phyloP scores from a whole-genome alignment of 2,888 invertebrate species.

The Ectobius pallidus region DNA sequence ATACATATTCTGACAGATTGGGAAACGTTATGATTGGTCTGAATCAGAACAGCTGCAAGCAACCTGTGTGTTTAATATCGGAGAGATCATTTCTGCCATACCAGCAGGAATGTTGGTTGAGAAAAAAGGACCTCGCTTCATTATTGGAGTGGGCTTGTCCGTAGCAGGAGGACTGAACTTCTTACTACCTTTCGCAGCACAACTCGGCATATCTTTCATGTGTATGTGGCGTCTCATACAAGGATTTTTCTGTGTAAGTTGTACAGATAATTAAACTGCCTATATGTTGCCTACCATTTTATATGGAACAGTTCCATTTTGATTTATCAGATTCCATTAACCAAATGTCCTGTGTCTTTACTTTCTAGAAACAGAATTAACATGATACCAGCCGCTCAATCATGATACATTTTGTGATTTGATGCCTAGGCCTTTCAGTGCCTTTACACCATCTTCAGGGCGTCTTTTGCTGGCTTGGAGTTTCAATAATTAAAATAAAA shows the following conservation, averaged over 20 bases:
- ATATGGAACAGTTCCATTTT: no score
- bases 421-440: no score
- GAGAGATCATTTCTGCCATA: neutral
- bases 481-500: no score
- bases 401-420: no score
- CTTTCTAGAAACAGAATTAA: no score
- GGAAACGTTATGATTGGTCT: neutral
- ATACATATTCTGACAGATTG: neutral
- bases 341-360: no score
- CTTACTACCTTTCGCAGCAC: neutral
- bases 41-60: neutral
- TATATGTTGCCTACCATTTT: no score
- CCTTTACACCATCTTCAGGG: no score
- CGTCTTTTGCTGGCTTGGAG: no score
- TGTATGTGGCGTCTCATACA: neutral
- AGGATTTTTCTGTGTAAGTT: constrained; percentile 3
- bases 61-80: neutral
- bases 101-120: neutral
- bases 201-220: neutral
- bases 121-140: neutral
- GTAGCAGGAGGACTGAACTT: neutral
- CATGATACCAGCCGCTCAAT: no score
- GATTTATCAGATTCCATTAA: no score
- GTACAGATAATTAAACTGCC: neutral
- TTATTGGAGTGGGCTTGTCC: neutral